Conservation (phyloP, 2,113 vertebrate species). For the Triplophysa dalaica region DNA sequence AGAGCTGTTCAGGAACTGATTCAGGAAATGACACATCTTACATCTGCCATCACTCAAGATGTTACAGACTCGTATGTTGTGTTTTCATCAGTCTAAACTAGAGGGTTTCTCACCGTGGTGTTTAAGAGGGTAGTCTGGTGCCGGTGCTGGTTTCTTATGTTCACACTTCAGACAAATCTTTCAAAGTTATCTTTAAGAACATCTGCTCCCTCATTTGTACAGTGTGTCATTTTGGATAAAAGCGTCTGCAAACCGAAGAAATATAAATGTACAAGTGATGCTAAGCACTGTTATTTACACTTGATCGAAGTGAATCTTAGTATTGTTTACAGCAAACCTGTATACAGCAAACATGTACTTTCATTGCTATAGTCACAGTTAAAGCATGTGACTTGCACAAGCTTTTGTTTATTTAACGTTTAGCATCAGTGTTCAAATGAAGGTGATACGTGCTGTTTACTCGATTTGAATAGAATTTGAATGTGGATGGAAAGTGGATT, state of each 20-base stretch:
- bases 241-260: no score
- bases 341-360: not conserved
- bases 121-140: not conserved
- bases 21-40: constrained; percentile 23
- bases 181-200: not conserved
- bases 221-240: no score
- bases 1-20: constrained; percentile 26
- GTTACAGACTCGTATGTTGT: constrained; percentile 29
- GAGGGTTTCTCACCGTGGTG: not conserved
- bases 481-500: not conserved
- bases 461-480: not conserved
- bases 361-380: not conserved
- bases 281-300: not conserved
- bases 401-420: no score
- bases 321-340: no score
- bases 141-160: constrained; percentile 13
- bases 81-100: constrained; percentile 11
- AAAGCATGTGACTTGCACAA: no score
- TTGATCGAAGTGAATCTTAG: not conserved
- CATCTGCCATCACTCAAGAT: constrained; percentile 27
- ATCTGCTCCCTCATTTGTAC: no score
- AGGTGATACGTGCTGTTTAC: not conserved
- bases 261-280: no score
- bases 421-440: no score
- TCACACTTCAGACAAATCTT: constrained; percentile 12